A percentile compares a stretch with the other conserved stretches of the same genome.
Conservation (phyloP, 2,797 vertebrate species). For the Holocentrus rufus region DNA sequence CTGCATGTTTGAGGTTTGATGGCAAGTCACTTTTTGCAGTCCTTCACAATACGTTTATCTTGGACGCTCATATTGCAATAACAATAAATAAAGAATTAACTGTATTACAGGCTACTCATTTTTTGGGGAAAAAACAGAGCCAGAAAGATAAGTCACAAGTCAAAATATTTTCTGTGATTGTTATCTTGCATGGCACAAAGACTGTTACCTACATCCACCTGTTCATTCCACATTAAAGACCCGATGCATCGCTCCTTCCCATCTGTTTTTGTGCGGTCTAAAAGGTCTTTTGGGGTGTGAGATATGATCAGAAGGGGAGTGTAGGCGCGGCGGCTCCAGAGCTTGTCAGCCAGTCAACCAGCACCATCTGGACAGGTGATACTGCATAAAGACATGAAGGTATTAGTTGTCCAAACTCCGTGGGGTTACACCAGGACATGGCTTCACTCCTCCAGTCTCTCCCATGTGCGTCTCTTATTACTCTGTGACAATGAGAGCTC, state of each 20-base stretch:
- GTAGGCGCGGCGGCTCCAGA: constrained; percentile 15
- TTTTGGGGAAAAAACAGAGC: no score
- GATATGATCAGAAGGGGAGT: constrained; percentile 11
- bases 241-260: not conserved
- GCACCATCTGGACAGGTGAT: constrained; percentile 62
- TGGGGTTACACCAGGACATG: constrained; percentile 27
- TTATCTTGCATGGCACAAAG: no score
- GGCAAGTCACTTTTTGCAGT: no score
- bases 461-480: constrained; percentile 31
- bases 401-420: constrained; percentile 50
- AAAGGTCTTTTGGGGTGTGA: not conserved
- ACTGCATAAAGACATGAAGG: constrained; percentile 41
- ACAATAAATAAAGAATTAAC: no score
- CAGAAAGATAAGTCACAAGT: no score
- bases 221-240: not conserved
- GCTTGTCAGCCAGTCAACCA: constrained; percentile 8
- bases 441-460: constrained; percentile 3
- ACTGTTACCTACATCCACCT: no score
- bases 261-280: no score
- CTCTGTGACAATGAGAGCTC: constrained; percentile 41
- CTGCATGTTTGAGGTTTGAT: no score
- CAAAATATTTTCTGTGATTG: no score
- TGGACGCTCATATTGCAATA: no score
- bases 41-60: no score
- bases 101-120: no score